Evolutionary conservation across 2,888 invertebrate genomes (phyloP).

Genomic region (Epinotia ramella): DNA sequence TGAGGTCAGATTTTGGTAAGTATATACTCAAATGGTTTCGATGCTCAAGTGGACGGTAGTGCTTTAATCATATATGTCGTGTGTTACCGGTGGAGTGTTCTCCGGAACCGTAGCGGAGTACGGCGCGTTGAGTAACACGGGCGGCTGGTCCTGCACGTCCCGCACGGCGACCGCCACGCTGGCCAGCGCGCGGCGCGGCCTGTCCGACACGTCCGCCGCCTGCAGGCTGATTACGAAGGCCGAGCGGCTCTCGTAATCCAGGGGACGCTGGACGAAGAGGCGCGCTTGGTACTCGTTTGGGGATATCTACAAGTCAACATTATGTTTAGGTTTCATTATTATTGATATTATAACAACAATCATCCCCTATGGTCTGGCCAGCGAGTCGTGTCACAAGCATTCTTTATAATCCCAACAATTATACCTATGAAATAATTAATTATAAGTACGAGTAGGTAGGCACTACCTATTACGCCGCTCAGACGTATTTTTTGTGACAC

Average conservation of each 20-base stretch:
- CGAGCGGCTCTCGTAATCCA: conserved; percentile 92
- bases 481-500: too few relatives aligned
- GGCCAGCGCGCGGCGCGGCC: conserved; percentile 88
- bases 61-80: too few relatives aligned
- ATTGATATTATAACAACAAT: too few relatives aligned
- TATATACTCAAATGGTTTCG: too few relatives aligned
- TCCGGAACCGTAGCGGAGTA: conserved; percentile 92
- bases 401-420: too few relatives aligned
- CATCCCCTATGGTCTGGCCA: too few relatives aligned
- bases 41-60: too few relatives aligned
- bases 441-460: too few relatives aligned
- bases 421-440: too few relatives aligned
- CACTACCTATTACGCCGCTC: too few relatives aligned
- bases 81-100: conserved; percentile 87
- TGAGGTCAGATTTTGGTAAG: too few relatives aligned
- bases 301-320: conserved; percentile 75
- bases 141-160: conserved; percentile 94
- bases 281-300: conserved; percentile 90
- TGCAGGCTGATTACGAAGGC: conserved; percentile 89
- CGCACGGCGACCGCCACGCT: conserved; percentile 90
- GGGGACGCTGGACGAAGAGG: conserved; percentile 86
- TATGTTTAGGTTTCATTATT: neutral
- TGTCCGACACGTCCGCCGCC: conserved; percentile 88
- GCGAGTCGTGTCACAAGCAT: too few relatives aligned
- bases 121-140: conserved; percentile 92